phyloP scores from a whole-genome alignment of 2,888 invertebrate species.

The Xestia ashworthii region DNA sequence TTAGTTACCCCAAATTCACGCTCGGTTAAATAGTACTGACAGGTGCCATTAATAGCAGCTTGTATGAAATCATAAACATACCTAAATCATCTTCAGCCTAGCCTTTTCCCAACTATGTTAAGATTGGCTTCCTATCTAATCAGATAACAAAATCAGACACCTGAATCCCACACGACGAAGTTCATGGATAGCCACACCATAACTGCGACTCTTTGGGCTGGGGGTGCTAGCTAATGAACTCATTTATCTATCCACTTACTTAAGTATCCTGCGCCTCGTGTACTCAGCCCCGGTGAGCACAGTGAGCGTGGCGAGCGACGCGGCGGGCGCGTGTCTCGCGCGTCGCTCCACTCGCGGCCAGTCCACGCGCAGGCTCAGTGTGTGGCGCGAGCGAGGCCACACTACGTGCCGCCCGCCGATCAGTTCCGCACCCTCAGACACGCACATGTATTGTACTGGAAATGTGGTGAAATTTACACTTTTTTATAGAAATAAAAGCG shows the following conservation, averaged over 20 bases:
- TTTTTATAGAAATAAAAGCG: background rate
- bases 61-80: too few species aligned
- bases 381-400: constrained; percentile 72
- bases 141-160: background rate
- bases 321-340: constrained; percentile 72
- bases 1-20: too few species aligned
- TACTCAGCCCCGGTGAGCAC: constrained; percentile 82
- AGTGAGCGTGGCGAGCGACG: constrained; percentile 79
- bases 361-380: constrained; percentile 73
- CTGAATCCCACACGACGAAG: background rate
- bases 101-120: too few species aligned
- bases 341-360: constrained; percentile 82
- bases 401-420: constrained; percentile 75
- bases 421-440: constrained; percentile 67
- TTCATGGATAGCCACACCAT: background rate
- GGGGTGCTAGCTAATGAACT: background rate
- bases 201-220: background rate
- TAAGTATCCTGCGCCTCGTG: constrained; percentile 82
- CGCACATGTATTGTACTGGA: constrained; percentile 82
- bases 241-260: constrained; percentile 65
- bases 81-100: too few species aligned
- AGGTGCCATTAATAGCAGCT: too few species aligned
- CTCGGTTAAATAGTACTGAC: too few species aligned
- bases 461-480: background rate
- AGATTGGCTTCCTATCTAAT: background rate